phyloP scores from a whole-genome alignment of 1,140 invertebrate species.

The Octopus bimaculoides region DNA sequence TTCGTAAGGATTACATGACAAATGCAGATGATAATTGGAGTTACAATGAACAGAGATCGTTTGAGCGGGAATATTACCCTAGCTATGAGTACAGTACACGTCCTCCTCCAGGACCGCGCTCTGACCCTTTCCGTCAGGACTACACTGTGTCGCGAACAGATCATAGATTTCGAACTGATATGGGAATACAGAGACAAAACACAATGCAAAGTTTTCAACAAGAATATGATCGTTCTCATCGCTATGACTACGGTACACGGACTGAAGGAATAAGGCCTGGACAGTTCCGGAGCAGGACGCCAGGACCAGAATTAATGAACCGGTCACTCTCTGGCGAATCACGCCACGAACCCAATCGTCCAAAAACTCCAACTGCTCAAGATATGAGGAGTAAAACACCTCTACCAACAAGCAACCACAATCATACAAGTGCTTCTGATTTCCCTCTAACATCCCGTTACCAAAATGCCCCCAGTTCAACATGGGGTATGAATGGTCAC shows the following conservation, averaged over 20 bases:
- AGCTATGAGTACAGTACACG: constrained; percentile 29
- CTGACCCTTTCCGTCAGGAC: constrained; percentile 31
- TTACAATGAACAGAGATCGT: constrained; percentile 6
- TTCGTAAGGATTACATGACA: constrained; percentile 27
- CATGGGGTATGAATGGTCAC: constrained; percentile 26
- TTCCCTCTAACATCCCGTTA: constrained; percentile 27
- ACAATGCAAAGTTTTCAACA: constrained; percentile 33
- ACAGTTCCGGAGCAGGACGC: constrained; percentile 52
- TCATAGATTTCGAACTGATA: constrained; percentile 24
- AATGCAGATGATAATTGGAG: constrained; percentile 19
- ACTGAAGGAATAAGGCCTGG: constrained; percentile 39
- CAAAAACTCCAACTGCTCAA: constrained; percentile 53
- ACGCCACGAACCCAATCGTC: constrained; percentile 36
- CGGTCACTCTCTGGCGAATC: constrained; percentile 31
- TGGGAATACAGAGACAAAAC: constrained; percentile 5
- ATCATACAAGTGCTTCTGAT: constrained; percentile 29
- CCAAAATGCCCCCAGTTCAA: constrained; percentile 21
- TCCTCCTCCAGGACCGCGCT: constrained; percentile 41
- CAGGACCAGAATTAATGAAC: constrained; percentile 54
- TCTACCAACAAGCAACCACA: constrained; percentile 28
- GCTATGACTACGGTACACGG: constrained; percentile 24
- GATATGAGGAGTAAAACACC: constrained; percentile 51
- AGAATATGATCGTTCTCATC: constrained; percentile 31
- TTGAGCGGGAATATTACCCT: constrained; percentile 14
- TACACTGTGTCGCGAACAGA: constrained; percentile 19